A percentile compares a stretch with the other conserved stretches of the same genome.
Evolutionary conservation across 2,797 vertebrate species (phyloP).

Genomic region (Artibeus jamaicensis): DNA sequence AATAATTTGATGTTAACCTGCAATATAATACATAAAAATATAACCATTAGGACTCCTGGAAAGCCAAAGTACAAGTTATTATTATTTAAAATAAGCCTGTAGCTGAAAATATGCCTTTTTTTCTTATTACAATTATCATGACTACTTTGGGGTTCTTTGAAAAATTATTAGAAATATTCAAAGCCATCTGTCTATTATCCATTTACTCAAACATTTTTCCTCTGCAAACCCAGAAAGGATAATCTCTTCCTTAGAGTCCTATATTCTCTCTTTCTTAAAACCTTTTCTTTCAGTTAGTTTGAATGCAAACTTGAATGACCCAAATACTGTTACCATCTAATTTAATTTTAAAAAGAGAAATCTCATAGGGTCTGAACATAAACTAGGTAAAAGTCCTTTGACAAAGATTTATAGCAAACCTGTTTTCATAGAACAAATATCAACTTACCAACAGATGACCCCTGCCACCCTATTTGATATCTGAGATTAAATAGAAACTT

Average conservation of each 20-base stretch:
- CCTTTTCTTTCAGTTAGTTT: not conserved
- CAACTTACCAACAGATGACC: not conserved
- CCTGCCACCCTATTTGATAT: too few species aligned
- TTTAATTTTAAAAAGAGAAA: not conserved
- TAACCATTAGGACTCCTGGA: conserved; percentile 59
- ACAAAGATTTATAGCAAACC: not conserved
- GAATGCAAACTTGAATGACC: not conserved
- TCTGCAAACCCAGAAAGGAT: not conserved
- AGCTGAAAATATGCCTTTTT: conserved; percentile 54
- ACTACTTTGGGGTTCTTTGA: not conserved
- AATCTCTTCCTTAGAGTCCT: not conserved
- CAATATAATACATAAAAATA: conserved; percentile 41
- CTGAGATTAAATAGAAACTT: not conserved
- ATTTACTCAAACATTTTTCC: not conserved
- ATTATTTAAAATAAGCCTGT: conserved; percentile 41
- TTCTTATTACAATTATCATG: conserved; percentile 7
- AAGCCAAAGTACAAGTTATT: conserved; percentile 47
- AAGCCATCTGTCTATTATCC: not conserved
- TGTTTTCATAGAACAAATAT: not conserved
- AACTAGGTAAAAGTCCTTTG: not conserved
- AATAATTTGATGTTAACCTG: not conserved
- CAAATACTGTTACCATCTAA: not conserved
- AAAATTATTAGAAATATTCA: conserved; percentile 32
- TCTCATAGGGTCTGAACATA: not conserved
- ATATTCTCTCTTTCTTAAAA: not conserved